These are phyloP conservation scores for Opisthocomus hoazin DNA, from an alignment of 2,113 vertebrate genomes.

Conservation along the genomic window DNA sequence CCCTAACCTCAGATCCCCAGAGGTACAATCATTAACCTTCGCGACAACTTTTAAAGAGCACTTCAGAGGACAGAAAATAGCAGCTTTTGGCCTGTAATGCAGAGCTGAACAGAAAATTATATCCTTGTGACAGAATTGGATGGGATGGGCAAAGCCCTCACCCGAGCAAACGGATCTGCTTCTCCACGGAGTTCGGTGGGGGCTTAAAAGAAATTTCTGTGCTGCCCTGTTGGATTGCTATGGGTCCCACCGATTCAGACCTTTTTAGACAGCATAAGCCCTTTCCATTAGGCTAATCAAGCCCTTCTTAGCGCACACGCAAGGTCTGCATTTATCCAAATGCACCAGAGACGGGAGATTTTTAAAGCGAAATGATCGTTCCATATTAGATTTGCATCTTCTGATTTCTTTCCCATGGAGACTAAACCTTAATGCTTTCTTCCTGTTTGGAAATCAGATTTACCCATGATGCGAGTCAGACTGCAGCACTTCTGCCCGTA, in stretches of 20 bases:
- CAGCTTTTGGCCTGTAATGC: neutral
- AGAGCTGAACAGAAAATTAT: neutral
- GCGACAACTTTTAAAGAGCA: neutral
- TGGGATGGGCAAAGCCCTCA: neutral
- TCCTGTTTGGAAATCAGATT: neutral
- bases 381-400: neutral
- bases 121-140: neutral
- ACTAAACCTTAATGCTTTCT: neutral
- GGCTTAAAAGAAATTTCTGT: neutral
- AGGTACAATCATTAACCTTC: slow-evolving; percentile 10
- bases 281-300: neutral
- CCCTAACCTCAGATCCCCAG: neutral
- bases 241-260: neutral
- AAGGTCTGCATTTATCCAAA: neutral
- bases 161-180: neutral
- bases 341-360: neutral
- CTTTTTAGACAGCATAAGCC: neutral
- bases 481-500: neutral
- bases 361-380: fast-evolving
- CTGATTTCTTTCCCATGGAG: neutral
- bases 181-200: neutral
- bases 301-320: neutral
- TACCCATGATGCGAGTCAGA: no score
- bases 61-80: neutral
- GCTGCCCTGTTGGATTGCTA: neutral